Evolutionary conservation across 2,113 vertebrate genomes (phyloP).

Genomic region (Triplophysa siluroides): DNA sequence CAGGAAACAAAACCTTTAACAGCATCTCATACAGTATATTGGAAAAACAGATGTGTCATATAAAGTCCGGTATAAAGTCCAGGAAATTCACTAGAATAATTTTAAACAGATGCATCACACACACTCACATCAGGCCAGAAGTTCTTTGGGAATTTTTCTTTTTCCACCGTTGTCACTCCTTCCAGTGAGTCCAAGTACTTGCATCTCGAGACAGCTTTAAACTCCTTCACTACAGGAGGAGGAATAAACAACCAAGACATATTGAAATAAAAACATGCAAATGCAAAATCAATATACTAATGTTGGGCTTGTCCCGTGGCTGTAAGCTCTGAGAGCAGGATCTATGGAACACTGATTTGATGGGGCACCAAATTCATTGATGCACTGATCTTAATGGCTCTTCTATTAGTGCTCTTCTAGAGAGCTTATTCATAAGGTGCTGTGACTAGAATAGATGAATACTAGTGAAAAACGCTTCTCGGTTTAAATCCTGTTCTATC

Average conservation of each 20-base stretch:
- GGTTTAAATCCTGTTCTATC: constrained; percentile 13
- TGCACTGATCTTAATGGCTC: constrained; percentile 74
- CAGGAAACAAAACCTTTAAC: too few relatives aligned
- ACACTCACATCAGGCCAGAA: constrained; percentile 80
- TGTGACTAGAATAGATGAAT: constrained; percentile 71
- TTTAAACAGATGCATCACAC: constrained; percentile 1
- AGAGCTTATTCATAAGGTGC: constrained; percentile 71
- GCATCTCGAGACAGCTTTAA: constrained; percentile 69
- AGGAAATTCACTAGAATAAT: too few relatives aligned
- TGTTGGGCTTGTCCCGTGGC: constrained; percentile 70
- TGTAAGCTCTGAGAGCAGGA: constrained; percentile 62
- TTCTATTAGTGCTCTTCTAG: constrained; percentile 75
- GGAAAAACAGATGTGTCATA: too few relatives aligned
- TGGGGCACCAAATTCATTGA: constrained; percentile 63
- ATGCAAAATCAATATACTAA: constrained; percentile 79
- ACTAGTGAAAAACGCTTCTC: not conserved
- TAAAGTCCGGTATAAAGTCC: too few relatives aligned
- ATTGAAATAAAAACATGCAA: constrained; percentile 68
- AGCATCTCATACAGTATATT: too few relatives aligned
- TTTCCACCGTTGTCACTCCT: constrained; percentile 70
- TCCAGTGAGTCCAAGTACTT: constrained; percentile 69
- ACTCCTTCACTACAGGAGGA: constrained; percentile 68
- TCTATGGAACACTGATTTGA: constrained; percentile 76
- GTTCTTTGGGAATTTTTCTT: constrained; percentile 78
- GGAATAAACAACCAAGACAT: constrained; percentile 37